A percentile compares a stretch with the other conserved stretches of the same genome.
phyloP scores from a whole-genome alignment of 2,888 invertebrate species.

The Philereme vetulata region DNA sequence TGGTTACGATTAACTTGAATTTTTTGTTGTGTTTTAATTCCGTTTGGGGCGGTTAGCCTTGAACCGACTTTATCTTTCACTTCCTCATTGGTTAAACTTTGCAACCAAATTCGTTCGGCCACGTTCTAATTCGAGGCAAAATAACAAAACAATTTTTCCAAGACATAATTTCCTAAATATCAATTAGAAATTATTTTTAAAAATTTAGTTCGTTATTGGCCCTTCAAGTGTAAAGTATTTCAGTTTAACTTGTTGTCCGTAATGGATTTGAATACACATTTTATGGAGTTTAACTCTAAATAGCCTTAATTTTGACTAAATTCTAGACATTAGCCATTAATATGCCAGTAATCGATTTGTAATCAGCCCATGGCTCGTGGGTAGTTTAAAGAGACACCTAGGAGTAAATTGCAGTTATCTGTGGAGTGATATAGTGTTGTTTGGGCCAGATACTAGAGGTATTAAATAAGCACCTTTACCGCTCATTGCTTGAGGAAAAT shows the following conservation, averaged over 20 bases:
- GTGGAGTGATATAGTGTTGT: conserved; percentile 1
- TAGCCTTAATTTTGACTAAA: conserved; percentile 14
- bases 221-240: too few species aligned
- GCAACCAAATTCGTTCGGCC: conserved; percentile 43
- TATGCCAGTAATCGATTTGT: conserved; percentile 17
- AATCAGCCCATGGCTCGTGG: conserved; percentile 11
- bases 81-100: conserved; percentile 63
- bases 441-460: conserved; percentile 1
- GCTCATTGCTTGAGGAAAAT: conserved; percentile 4
- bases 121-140: conserved; percentile 28
- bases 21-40: conserved; percentile 46
- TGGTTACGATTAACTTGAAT: conserved; percentile 25
- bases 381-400: conserved; percentile 12
- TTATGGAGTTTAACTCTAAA: conserved; percentile 2
- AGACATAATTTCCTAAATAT: not conserved
- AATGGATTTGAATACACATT: conserved; percentile 1
- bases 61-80: conserved; percentile 66
- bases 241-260: too few species aligned
- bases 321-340: conserved; percentile 16
- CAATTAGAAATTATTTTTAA: too few species aligned
- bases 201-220: too few species aligned
- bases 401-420: conserved; percentile 18
- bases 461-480: not conserved
- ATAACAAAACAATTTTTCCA: conserved; percentile 26
- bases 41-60: conserved; percentile 60